Evolutionary conservation across 2,797 vertebrate genomes (phyloP).

Genomic region (Antennarius maculatus): DNA sequence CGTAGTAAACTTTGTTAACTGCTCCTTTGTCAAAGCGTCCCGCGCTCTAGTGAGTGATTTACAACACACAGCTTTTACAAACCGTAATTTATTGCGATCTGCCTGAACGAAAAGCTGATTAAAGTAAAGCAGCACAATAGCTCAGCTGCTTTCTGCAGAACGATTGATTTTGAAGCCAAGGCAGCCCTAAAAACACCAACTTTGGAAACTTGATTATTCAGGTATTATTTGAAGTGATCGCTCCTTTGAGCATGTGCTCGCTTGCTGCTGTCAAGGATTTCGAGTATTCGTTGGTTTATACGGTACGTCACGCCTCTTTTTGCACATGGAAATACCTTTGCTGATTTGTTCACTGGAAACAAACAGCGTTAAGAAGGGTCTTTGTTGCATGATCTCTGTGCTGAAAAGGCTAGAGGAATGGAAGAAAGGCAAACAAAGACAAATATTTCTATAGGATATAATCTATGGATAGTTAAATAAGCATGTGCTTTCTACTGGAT

Average conservation of each 20-base stretch:
- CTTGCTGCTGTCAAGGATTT: not conserved
- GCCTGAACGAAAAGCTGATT: conserved; percentile 46
- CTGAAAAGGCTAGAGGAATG: no score
- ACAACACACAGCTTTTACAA: conserved; percentile 40
- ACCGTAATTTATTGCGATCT: conserved; percentile 52
- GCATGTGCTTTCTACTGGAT: not conserved
- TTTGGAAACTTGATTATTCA: conserved; percentile 29
- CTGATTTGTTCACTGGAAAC: no score
- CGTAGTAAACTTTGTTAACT: conserved; percentile 54
- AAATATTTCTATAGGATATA: not conserved
- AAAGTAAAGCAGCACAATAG: conserved; percentile 32
- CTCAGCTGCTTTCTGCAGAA: conserved; percentile 15
- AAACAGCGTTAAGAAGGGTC: no score
- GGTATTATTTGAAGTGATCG: conserved; percentile 2
- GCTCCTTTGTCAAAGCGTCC: conserved; percentile 46
- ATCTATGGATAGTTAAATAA: not conserved
- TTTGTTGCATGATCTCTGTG: no score
- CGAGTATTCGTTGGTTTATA: not conserved
- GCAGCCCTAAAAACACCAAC: not conserved
- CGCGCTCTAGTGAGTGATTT: conserved; percentile 47
- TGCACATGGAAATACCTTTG: no score
- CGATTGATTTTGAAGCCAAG: conserved; percentile 28
- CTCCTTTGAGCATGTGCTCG: conserved; percentile 20
- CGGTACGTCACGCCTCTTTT: no score
- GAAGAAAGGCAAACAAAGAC: no score